These are phyloP conservation scores for Cherax destructor DNA, from an alignment of 1,140 invertebrate species.

Conservation along the genomic window DNA sequence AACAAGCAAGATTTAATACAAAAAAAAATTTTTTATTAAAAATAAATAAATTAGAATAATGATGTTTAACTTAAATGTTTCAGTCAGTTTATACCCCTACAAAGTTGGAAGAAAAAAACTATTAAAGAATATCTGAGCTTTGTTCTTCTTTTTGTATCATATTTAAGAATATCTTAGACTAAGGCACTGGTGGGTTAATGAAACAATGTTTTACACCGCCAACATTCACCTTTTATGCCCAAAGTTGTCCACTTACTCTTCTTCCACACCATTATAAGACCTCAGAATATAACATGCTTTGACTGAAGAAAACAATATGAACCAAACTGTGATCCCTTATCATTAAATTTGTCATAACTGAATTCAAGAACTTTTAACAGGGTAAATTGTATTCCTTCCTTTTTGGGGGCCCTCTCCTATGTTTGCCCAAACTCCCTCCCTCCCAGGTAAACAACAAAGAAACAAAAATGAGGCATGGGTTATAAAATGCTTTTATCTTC, in stretches of 20 bases:
- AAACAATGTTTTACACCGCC: neutral
- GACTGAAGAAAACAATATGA: constrained; percentile 11
- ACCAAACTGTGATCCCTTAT: constrained; percentile 21
- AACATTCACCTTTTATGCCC: constrained; percentile 19
- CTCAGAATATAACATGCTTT: constrained; percentile 31
- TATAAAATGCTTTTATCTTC: constrained; percentile 33
- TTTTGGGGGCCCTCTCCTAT: constrained; percentile 7
- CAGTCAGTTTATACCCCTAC: too few relatives aligned
- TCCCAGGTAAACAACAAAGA: constrained; percentile 4
- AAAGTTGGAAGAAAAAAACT: too few relatives aligned
- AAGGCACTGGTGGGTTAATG: neutral
- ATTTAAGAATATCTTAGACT: neutral
- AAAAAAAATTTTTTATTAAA: neutral
- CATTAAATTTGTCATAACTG: constrained; percentile 24
- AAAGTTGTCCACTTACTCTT: neutral
- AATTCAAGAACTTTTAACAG: constrained; percentile 11
- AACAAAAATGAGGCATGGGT: constrained; percentile 20
- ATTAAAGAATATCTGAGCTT: neutral
- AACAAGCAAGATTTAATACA: neutral
- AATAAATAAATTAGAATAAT: too few relatives aligned
- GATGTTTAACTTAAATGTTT: too few relatives aligned
- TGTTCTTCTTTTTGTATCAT: neutral
- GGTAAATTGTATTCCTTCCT: constrained; percentile 28
- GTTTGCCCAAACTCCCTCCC: neutral
- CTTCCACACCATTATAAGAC: constrained; percentile 13